Evolutionary conservation across 2,888 invertebrate species (phyloP).

Genomic region (Drosophila austrosaltans): DNA sequence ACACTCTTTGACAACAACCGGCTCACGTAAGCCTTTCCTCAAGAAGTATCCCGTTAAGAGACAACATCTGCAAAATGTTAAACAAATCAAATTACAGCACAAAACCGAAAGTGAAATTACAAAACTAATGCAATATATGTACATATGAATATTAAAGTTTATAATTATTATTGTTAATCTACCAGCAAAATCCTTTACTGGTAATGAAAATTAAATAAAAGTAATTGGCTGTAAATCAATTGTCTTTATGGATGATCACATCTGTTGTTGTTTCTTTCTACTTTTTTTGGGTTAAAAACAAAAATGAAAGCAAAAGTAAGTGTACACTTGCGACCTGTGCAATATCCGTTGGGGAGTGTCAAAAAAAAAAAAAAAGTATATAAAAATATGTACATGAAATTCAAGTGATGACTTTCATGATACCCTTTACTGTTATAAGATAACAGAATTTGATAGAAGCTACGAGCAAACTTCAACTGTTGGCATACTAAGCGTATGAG

Average conservation of each 20-base stretch:
- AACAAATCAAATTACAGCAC: neutral
- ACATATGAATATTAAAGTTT: neutral
- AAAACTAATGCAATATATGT: neutral
- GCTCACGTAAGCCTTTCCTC: slow-evolving; percentile 52
- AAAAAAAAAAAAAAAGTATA: neutral
- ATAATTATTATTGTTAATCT: too few relatives aligned
- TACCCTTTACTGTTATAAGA: neutral
- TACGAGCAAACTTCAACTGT: too few relatives aligned
- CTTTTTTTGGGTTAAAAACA: neutral
- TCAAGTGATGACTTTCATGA: neutral
- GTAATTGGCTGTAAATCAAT: neutral
- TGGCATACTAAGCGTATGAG: too few relatives aligned
- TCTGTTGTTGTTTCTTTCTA: neutral
- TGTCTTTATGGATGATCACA: neutral
- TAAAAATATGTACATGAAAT: neutral
- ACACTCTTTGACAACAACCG: slow-evolving; percentile 51
- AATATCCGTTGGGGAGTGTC: slow-evolving; percentile 6
- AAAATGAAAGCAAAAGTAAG: slow-evolving; percentile 6
- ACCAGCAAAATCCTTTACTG: too few relatives aligned
- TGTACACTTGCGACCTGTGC: neutral
- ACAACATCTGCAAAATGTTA: neutral
- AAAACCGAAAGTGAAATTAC: neutral
- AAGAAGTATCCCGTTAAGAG: slow-evolving; percentile 10
- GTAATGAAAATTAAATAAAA: neutral
- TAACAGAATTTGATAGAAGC: too few relatives aligned